Base-by-base conservation (phyloP, 2,113 vertebrate species). In the Cichladusa arquata region DNA sequence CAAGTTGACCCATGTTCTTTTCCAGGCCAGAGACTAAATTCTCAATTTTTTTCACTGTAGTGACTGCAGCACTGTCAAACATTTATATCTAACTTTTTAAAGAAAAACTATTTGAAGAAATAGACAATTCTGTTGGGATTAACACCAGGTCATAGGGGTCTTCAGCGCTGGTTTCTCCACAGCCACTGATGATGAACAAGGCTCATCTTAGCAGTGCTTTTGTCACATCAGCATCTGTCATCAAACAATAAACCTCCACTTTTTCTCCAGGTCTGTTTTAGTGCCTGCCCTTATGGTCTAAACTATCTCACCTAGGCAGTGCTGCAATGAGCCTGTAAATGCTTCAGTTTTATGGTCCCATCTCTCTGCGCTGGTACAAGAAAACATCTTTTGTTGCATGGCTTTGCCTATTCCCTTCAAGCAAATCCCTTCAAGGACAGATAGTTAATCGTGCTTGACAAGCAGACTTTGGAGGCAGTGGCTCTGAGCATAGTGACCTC, bases 1-100 rank as follows among this genome's bases (percentile, higher is more conserved):
- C 66, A 81, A n/a, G 33, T 77, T 91, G 85, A 86, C 89, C 87
- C 8, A 31, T 54, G 56, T 90, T 92, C 82, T 3, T 0, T 92
- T 96, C 65, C n/a, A 74, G 64, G 47, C 29, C 54, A 65, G n/a
- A 81, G 61, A 94, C 80, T 48, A 96, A 92, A 74, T 81, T 90
- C 38, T 73, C 34, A 24, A 0, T n/a, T 67, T 73, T 67, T 83
- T 51, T 28, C 36, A 28, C n/a, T 53, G 28, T 84, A 76, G 53
- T 60, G 66, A 48, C 36, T 96, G 57, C 65, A 83, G 31, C 11
- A 26, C 44, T 90, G 47, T 66, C 38, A 73, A 86, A 44, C 14
- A 4, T 77, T 79, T 84, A 34, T 83, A 57, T 33, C 76, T 80
- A 66, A 56, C 29, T 60, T 94, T 72, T 74, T 3, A 38, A 51